Evolutionary conservation across 2,888 invertebrate species (phyloP).

Genomic region (Fabriciana adippe): DNA sequence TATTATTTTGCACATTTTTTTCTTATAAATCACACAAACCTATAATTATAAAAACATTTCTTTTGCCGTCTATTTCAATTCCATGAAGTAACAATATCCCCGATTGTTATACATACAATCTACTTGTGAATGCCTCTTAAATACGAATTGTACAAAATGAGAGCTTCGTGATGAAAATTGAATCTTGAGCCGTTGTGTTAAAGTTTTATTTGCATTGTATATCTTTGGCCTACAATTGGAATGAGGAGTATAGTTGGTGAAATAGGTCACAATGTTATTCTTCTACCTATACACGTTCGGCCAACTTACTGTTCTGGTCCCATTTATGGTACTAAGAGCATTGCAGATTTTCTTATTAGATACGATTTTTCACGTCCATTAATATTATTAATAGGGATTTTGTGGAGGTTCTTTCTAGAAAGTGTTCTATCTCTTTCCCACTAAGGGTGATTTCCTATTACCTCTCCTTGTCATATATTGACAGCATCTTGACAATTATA

Average conservation of each 20-base stretch:
- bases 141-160: conserved; percentile 14
- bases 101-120: conserved; percentile 26
- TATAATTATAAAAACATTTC: neutral
- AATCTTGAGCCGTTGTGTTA: conserved; percentile 18
- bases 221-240: conserved; percentile 55
- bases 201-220: conserved; percentile 27
- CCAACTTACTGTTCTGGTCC: conserved; percentile 19
- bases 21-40: neutral
- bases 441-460: no score
- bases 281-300: conserved; percentile 24
- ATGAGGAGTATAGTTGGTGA: conserved; percentile 56
- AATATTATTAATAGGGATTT: neutral
- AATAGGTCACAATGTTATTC: conserved; percentile 57
- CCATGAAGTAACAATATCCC: conserved; percentile 21
- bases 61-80: conserved; percentile 17
- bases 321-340: conserved; percentile 8
- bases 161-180: conserved; percentile 15
- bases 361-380: neutral
- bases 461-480: no score
- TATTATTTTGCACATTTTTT: neutral
- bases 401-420: no score
- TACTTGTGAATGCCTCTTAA: conserved; percentile 30
- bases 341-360: conserved; percentile 12
- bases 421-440: no score
- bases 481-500: no score